Conservation (phyloP, 2,113 vertebrate species). For the Thoracochromis brauschi region DNA sequence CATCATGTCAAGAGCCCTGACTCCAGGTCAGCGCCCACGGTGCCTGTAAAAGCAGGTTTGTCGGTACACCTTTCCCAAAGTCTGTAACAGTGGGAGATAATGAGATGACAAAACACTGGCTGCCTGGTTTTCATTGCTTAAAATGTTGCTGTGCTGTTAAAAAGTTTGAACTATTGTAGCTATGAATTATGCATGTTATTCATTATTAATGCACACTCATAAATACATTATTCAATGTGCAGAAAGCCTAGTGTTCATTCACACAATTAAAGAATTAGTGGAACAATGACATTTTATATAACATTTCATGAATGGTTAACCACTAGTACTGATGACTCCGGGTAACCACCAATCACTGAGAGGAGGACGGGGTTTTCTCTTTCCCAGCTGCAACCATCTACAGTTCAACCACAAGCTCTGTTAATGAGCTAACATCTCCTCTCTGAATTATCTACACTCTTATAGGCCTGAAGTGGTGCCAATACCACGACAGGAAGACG, state of each 20-base stretch:
- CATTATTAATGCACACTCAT: slow-evolving; percentile 31
- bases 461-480: neutral
- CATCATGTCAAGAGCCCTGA: neutral
- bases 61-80: neutral
- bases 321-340: neutral
- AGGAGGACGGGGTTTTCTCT: neutral
- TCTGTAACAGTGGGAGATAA: neutral
- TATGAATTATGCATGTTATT: slow-evolving; percentile 30
- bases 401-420: neutral
- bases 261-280: slow-evolving; percentile 19
- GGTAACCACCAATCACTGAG: neutral
- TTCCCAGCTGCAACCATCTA: neutral
- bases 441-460: neutral
- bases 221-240: slow-evolving; percentile 41
- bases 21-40: neutral
- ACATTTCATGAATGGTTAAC: slow-evolving; percentile 28
- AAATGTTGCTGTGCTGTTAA: slow-evolving; percentile 9
- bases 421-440: slow-evolving; percentile 14
- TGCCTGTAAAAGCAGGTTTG: neutral
- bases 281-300: slow-evolving; percentile 17
- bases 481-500: neutral
- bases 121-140: neutral
- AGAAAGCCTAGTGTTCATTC: slow-evolving; percentile 9
- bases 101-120: neutral
- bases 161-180: slow-evolving; percentile 19